Percentiles rank a stretch among this genome's conserved stretches.
Conservation (phyloP, 1,140 invertebrate genomes). For the Aphaenogaster floridana region DNA sequence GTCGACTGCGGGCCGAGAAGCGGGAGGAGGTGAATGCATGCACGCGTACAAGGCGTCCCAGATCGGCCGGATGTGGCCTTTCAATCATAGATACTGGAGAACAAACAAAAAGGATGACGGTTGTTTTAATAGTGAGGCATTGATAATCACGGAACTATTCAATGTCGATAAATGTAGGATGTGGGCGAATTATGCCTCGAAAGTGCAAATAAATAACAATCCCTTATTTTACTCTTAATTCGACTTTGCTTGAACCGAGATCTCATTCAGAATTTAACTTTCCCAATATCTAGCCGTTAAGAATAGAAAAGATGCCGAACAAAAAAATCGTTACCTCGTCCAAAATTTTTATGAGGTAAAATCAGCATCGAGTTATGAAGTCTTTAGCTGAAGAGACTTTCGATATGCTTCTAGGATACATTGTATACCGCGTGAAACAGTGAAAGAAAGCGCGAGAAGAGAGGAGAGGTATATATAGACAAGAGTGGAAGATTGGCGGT, state of each 20-base stretch:
- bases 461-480: background rate
- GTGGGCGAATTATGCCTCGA: background rate
- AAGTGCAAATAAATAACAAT: conserved; percentile 17
- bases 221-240: conserved; percentile 15
- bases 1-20: background rate
- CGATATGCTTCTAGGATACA: background rate
- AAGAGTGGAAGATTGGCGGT: conserved; percentile 56
- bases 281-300: background rate
- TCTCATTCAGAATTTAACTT: background rate
- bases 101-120: background rate
- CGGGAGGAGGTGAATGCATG: conserved; percentile 6
- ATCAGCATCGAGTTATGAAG: background rate
- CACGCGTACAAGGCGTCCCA: conserved; percentile 11
- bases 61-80: conserved; percentile 38
- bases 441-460: background rate
- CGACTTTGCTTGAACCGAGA: background rate
- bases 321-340: background rate
- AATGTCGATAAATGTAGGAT: conserved; percentile 1
- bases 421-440: conserved; percentile 18
- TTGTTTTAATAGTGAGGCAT: conserved; percentile 9
- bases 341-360: background rate
- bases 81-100: conserved; percentile 28
- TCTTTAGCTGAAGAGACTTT: background rate
- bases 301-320: background rate
- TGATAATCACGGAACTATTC: background rate